Base-by-base conservation (phyloP, 1,140 invertebrate genomes). In the Nebria ingens region DNA sequence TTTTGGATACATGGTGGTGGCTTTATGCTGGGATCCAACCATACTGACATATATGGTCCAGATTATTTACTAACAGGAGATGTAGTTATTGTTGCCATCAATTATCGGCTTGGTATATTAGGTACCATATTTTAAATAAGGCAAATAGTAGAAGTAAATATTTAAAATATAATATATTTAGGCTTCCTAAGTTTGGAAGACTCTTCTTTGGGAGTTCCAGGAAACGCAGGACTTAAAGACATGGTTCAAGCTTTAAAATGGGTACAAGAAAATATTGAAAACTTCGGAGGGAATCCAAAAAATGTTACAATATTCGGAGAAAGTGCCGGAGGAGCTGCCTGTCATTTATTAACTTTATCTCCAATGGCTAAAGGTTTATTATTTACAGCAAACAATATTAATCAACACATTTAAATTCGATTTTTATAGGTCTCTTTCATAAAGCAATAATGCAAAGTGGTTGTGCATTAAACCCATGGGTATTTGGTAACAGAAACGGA, bases 1-100 rank as follows among this genome's bases (percentile, higher is more conserved):
- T 73, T 86, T 1, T 85, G 71, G 63, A 73, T 86, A n/a, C 80
- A 85, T 58, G 79, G 79, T 11, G 84, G 84, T 54, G 77, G 67
- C 1, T 86, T 78, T 61, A 69, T 73, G 15, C 58, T 61, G 1
- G 82, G 81, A n/a, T 75, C 76, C 11, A 77, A 76, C 13, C 68
- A 80, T 38, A 65, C 73, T 17, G 64, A 69, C 17, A 38, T 76
- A 0, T 77, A 71, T 55, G 74, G 80, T 20, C 76, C 83, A 60
- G 74, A 87, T 63, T 84, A 76, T 64, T 61, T 86, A 1, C 59
- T 85, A 21, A 77, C 81, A 50, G 75, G 75, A 61, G 73, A 76
- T 59, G 66, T 75, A 2, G 65, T 76, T 15, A 59, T 76, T 3
- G 73, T 77, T 15, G 66, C 71, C 0, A 69, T 76, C 13, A 75